A percentile compares a stretch with the other conserved stretches of the same genome.
Conservation (phyloP, 2,797 vertebrate species). For the Microcaecilia unicolor region DNA sequence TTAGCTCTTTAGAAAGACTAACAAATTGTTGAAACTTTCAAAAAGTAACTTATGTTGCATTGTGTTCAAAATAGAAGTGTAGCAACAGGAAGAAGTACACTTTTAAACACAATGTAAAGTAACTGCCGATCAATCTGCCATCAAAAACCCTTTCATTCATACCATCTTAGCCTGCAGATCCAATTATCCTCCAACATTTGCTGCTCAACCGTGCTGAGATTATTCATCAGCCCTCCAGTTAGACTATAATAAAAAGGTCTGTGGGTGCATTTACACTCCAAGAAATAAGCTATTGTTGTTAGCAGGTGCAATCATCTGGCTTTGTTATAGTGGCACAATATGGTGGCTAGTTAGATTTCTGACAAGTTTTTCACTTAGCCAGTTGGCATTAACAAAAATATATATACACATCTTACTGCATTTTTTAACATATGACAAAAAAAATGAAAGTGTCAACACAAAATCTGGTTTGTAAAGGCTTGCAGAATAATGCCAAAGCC, state of each 20-base stretch:
- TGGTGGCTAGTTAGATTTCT: too few species aligned
- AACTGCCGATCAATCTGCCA: constrained; percentile 33
- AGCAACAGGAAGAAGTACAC: constrained; percentile 16
- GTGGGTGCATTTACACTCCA: constrained; percentile 27
- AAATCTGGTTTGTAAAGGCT: too few species aligned
- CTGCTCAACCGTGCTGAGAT: constrained; percentile 49
- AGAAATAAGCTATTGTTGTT: constrained; percentile 32
- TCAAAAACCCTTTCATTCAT: constrained; percentile 26
- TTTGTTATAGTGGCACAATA: too few species aligned
- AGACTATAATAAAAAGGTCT: constrained; percentile 46
- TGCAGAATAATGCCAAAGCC: too few species aligned
- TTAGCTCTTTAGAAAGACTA: too few species aligned
- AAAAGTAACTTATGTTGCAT: too few species aligned
- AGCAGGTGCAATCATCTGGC: constrained; percentile 21
- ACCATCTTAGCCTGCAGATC: constrained; percentile 40
- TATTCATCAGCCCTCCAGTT: constrained; percentile 44
- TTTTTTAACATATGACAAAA: too few species aligned
- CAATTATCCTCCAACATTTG: constrained; percentile 56
- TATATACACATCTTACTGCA: too few species aligned
- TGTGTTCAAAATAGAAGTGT: background rate
- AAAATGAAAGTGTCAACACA: too few species aligned
- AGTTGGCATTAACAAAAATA: too few species aligned
- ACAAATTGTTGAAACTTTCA: too few species aligned
- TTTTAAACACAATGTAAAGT: constrained; percentile 26
- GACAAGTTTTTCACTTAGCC: too few species aligned